Conservation (phyloP, 1,140 invertebrate species). For the Drepana arcuata region DNA sequence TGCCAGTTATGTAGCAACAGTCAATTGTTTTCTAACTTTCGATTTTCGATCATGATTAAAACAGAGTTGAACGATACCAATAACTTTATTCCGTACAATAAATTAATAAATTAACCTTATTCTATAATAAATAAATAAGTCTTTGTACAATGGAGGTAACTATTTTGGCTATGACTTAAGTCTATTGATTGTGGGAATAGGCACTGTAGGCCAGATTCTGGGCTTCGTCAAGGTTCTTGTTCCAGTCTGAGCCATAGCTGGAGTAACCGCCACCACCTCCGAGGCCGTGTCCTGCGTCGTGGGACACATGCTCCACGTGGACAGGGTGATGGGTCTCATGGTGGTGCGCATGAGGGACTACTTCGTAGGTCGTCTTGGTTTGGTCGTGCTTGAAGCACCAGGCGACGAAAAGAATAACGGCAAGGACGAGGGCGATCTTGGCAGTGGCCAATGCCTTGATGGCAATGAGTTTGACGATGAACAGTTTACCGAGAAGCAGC, state of each 20-base stretch:
- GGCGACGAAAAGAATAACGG: constrained; percentile 55
- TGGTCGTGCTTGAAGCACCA: constrained; percentile 59
- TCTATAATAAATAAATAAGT: constrained; percentile 45
- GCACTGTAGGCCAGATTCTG: constrained; percentile 57
- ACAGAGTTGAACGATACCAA: too few species aligned
- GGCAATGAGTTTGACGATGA: constrained; percentile 61
- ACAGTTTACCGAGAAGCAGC: constrained; percentile 53
- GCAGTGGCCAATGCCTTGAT: constrained; percentile 59
- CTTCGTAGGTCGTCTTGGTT: constrained; percentile 60
- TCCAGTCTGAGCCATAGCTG: constrained; percentile 57
- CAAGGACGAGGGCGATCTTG: constrained; percentile 55
- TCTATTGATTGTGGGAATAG: constrained; percentile 46
- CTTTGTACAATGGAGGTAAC: constrained; percentile 52
- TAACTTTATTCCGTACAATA: too few species aligned
- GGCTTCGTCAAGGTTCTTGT: constrained; percentile 59
- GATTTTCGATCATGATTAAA: too few species aligned
- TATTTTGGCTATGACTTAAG: constrained; percentile 9
- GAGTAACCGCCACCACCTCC: constrained; percentile 33
- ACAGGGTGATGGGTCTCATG: constrained; percentile 51
- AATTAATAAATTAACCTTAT: too few species aligned
- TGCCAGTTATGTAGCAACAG: too few species aligned
- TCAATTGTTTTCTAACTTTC: too few species aligned
- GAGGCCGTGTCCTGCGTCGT: constrained; percentile 39
- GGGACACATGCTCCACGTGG: constrained; percentile 46
- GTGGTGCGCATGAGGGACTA: constrained; percentile 53